Evolutionary conservation across 92 coral and sea anemone genomes (phyloP), one percentile per base, ranked within the genome.

Genomic region (Bergia sp.): DNA sequence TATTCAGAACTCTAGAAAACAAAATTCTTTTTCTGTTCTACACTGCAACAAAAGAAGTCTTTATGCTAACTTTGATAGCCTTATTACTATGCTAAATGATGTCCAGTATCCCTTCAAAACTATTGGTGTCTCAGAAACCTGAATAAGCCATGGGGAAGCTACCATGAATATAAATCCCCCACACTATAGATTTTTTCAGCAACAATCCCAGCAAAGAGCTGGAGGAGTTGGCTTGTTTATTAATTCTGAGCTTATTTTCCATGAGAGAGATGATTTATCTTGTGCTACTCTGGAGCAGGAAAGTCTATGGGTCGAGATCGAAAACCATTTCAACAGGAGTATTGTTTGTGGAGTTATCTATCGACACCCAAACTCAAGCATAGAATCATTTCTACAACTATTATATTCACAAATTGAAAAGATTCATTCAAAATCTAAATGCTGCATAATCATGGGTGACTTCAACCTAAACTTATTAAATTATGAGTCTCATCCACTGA

Each of bases 401-500:
- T 40, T 80, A 61, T 80, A 39, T 79, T 88, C 75, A 3, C 5
- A 13, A 20, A 88, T 67, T 75, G 84, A 83, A 18, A 89, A 80
- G 77, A 43, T 83, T 10, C 75, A 82, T n/a, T n/a, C 50, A 61
- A 88, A 89, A 84, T 61, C 49, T 5, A 83, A 89, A 76, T 76
- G 44, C 41, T 89, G 91, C 50, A 29, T 50, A 6, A n/a, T 76
- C 40, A 37, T 89, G 21, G 91, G 89, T 65, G 88, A 89, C 39
- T 90, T 90, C 42, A 92, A 90, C 84, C 81, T 92, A 37, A 88
- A 82, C 80, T 53, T 87, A 41, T 50, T 83, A 82, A 67, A 83
- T 82, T 82, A 72, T 82, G 93, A 90, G 49, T 72, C 86, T 72
- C 91, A 92, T 90, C 42, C 91, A 50, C 73, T 40, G 29, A 93